Base-by-base conservation (phyloP, 2,888 invertebrate genomes). In the Epistrophella euchroma region DNA sequence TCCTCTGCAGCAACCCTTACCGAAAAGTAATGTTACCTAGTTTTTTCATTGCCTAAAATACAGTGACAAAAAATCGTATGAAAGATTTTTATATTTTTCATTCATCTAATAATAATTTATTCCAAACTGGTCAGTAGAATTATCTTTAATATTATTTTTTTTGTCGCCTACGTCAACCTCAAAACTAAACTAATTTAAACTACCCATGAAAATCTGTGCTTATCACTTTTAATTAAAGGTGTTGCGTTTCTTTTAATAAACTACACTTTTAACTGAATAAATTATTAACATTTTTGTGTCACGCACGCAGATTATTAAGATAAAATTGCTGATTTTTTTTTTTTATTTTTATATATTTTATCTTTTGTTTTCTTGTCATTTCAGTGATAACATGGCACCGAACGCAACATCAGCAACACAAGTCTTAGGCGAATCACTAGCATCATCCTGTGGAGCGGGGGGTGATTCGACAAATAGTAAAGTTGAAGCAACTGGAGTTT, bases 401-500 rank as follows among this genome's bases (percentile, higher is more conserved):
- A 90, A 90, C 88, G 90, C 90, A 85, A 91, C 91, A 84, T 93
- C 93, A 82, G 93, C 94, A 76, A 89, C 90, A 56, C 92, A 91
- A 89, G 89, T 91, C 70, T 89, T 92, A 37, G 90, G 90, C 73
- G 91, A 91, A 82, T 89, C 91, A 15, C 88, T 91, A 77, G 64
- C 88, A 64, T 89, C 90, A 62, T 88, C 89, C 52, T 88, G 89
- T 45, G 89, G 89, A 73, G 88, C 89, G 37, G 89, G 87, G 19
- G 89, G 89, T 70, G 91, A 90, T 85, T 88, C 89, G 4, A 90
- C 89, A 74, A 90, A 89, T 60, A 81, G 91, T 77, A 89, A 90
- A 71, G 89, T 90, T 70, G 91, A 91, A 86, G 89, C 91, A n/a
- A 94, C 94, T 4, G 93, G 96, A 60, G 95, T 95, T 62, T 92